phyloP scores from a whole-genome alignment of 2,113 vertebrate species.

The Lycocorax pyrrhopterus region DNA sequence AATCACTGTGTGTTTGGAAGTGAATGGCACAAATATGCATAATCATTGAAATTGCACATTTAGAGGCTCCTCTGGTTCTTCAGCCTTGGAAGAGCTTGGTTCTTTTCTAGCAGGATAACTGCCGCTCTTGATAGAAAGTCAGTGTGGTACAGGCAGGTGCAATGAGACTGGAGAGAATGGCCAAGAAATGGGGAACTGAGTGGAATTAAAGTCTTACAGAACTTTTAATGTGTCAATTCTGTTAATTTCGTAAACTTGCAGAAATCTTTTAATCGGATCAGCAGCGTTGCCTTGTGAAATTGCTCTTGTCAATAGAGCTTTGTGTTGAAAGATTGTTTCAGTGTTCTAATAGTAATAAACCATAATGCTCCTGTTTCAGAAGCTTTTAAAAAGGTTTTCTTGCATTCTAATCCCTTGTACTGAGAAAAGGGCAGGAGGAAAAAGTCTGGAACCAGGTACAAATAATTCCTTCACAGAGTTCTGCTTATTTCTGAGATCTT shows the following conservation, averaged over 20 bases:
- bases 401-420: background rate
- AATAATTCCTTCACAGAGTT: background rate
- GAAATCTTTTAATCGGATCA: conserved; percentile 21
- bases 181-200: background rate
- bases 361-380: background rate
- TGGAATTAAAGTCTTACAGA: background rate
- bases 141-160: background rate
- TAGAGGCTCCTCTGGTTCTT: background rate
- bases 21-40: background rate
- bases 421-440: background rate
- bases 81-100: background rate
- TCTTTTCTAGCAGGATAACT: background rate
- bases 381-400: background rate
- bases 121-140: background rate
- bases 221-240: background rate
- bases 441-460: background rate
- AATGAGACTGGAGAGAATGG: background rate
- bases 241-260: background rate
- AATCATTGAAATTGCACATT: background rate
- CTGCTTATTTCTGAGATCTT: background rate
- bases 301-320: background rate
- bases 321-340: background rate
- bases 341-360: background rate
- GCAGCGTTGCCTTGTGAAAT: background rate
- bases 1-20: background rate